Evolutionary conservation across 2,888 invertebrate species (phyloP).

Genomic region (Ophraella communa): DNA sequence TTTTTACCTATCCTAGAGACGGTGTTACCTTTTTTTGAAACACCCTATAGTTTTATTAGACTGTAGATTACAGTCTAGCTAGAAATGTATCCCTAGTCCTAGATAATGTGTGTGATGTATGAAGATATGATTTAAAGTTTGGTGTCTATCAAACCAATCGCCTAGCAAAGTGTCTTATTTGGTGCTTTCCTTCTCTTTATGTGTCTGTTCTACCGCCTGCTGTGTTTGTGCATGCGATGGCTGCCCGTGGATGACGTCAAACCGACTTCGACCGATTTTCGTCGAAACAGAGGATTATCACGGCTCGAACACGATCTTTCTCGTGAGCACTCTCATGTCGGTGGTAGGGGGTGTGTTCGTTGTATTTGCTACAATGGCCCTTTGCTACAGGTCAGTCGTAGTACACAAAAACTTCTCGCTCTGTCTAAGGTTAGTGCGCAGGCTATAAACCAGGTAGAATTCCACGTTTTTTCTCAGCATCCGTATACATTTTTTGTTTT

Average conservation of each 20-base stretch:
- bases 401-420: slow-evolving; percentile 98
- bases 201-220: slow-evolving; percentile 63
- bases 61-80: too few relatives aligned
- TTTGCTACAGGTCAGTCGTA: slow-evolving; percentile 99
- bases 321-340: slow-evolving; percentile 97
- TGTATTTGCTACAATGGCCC: slow-evolving; percentile 98
- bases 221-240: slow-evolving; percentile 63
- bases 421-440: slow-evolving; percentile 98
- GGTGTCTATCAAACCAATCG: neutral
- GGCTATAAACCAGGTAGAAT: slow-evolving; percentile 71
- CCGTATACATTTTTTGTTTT: slow-evolving; percentile 41
- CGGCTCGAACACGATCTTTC: slow-evolving; percentile 96
- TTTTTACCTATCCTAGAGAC: too few relatives aligned
- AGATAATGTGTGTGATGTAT: too few relatives aligned
- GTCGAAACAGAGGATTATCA: slow-evolving; percentile 85
- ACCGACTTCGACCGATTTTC: slow-evolving; percentile 43
- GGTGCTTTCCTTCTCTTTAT: slow-evolving; percentile 65
- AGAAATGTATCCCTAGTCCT: too few relatives aligned
- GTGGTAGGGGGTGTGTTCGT: slow-evolving; percentile 99
- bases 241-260: slow-evolving; percentile 54
- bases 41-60: too few relatives aligned
- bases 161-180: slow-evolving; percentile 53
- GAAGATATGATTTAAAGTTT: slow-evolving; percentile 2
- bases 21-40: too few relatives aligned
- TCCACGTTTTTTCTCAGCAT: slow-evolving; percentile 57